Conservation (phyloP, 1,140 invertebrate genomes). For the Drosophila santomea region DNA sequence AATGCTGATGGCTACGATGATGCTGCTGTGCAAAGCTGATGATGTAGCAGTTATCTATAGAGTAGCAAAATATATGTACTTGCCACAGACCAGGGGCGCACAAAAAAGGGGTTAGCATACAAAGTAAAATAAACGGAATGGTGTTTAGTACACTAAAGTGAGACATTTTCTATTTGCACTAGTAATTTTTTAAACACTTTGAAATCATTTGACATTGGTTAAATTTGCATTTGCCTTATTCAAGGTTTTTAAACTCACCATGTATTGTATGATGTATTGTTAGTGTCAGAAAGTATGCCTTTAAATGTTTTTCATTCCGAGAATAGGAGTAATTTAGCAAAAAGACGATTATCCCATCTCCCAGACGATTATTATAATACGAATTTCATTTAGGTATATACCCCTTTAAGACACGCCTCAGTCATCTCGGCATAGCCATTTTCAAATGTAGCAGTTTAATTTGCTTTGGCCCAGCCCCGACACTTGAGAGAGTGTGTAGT, state of each 20-base stretch:
- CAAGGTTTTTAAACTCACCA: too few relatives aligned
- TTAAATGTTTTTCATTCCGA: too few relatives aligned
- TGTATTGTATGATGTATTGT: too few relatives aligned
- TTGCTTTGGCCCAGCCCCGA: constrained; percentile 1
- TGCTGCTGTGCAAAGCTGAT: constrained; percentile 40
- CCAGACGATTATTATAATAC: too few relatives aligned
- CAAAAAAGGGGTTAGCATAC: not conserved
- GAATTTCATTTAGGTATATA: too few relatives aligned
- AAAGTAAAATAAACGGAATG: not conserved
- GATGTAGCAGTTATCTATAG: constrained; percentile 52
- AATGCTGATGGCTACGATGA: constrained; percentile 28
- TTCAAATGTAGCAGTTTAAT: constrained; percentile 13
- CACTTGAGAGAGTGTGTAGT: constrained; percentile 21
- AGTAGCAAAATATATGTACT: constrained; percentile 55
- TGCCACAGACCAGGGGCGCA: constrained; percentile 11
- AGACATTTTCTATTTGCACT: too few relatives aligned
- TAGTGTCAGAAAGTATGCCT: not conserved
- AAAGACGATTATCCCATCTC: not conserved
- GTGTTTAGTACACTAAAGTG: too few relatives aligned
- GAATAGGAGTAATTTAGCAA: too few relatives aligned
- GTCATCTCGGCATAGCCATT: constrained; percentile 3
- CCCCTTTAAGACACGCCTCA: not conserved
- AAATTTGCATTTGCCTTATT: too few relatives aligned
- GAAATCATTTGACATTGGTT: too few relatives aligned
- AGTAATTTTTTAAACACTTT: too few relatives aligned